Base-by-base conservation (phyloP, 2,797 vertebrate species). In the Gambusia yucatana region DNA sequence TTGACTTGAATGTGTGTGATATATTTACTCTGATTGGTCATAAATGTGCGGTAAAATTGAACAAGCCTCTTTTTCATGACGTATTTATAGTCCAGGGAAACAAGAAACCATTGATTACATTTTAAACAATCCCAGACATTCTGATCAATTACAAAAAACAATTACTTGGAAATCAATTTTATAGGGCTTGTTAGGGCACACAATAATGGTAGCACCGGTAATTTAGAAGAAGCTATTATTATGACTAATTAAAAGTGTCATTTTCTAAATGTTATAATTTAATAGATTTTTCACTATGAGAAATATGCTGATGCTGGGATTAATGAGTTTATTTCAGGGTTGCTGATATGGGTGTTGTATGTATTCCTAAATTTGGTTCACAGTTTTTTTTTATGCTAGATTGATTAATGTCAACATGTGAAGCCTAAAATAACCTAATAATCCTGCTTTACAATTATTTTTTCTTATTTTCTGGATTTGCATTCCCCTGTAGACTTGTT, bases 351-450 rank as follows among this genome's bases (percentile, higher is more conserved):
- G 10, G 10, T 11, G 2, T 8, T 13, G 39, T 43, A 67, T 67
- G 63, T 43, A 67, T 43, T 43, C 7, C 36, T 25, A 67, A 67
- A 41, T 67, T 43, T 67, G 39, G 11, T 41, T 39, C 1, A 10
- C 3, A 41, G 36, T 67, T 67, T 67, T 6, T 65, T 39, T 39
- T 67, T 41, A 17, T 63, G 59, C 36, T 41, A 41, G 36, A 41
- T 25, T 67, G 36, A 41, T 41, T 25, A 41, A 67, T 43, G 17
- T 67, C 10, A 13, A 67, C 1, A 67, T 25, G 39, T n/a, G 39
- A 88, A 0, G 9, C 55, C 52, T 77, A 73, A 75, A 83, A n/a
- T 82, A 48, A 67, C 70, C 33, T 17, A 78, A 73, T 17, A 4
- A 14, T 57, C 30, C 46, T 9, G 16, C 17, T 47, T 5, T 41